Base-by-base conservation (phyloP, 1,140 invertebrate species). In the Lineus longissimus region DNA sequence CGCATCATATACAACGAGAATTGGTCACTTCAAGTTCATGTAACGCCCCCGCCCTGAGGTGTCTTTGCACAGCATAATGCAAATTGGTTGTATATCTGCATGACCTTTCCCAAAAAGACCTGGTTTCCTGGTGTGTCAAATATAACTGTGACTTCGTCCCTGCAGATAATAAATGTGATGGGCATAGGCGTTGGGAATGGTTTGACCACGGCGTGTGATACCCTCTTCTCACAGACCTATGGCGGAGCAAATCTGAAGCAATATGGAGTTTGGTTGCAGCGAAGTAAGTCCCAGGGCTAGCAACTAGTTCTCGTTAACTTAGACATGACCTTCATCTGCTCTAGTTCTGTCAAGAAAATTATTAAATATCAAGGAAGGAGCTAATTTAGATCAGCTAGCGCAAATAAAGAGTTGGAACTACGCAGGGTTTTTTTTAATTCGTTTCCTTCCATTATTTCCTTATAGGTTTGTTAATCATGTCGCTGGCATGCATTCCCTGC, bases 141-240 rank as follows among this genome's bases (percentile, higher is more conserved):
- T 51, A 4, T 27, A n/a, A 27, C 27, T 43, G 58, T 25, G 2
- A 25, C 22, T 40, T 4, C 27, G 13, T 31, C 23, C 33, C 33
- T 60, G 15, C 62, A 64, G 62, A 45, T 64, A 55, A 33, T 63
- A 61, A 45, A 65, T 33, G 63, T 45, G 22, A 61, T 58, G 2
- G 60, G 59, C 36, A 61, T 65, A 17, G 40, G 23, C 2, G 29
- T 65, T 15, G 63, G 41, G 7, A 61, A 54, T n/a, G 67, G 67
- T 17, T 31, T 68, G 1, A 63, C 63, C 13, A 64, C 63, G 36
- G 67, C 55, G 25, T 47, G 55, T 41, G 67, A 68, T 41, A 68
- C 67, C n/a, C 64, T 66, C 56, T 66, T 68, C 25, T 57, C 67
- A 33, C 30, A 64, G 51, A 55, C 63, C 11, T 65, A 62, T 54